Percentiles rank a stretch among this genome's conserved stretches.
These are phyloP conservation scores for Amblyteles armatorius DNA, from an alignment of 2,888 invertebrate genomes.

Conservation along the genomic window DNA sequence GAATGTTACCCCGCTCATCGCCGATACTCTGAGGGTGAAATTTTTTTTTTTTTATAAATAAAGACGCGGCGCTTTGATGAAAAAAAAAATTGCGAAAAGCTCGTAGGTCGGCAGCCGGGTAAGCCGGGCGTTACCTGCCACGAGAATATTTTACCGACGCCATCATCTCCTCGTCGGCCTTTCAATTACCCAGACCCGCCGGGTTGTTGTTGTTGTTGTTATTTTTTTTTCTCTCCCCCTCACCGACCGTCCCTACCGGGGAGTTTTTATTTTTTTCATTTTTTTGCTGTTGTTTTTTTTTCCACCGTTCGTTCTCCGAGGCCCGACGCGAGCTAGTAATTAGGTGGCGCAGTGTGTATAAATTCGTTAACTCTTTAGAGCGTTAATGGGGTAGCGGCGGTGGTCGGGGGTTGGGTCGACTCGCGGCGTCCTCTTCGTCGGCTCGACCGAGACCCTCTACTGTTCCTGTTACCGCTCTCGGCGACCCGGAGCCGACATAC, in stretches of 20 bases:
- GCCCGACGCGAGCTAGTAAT: constrained; percentile 72
- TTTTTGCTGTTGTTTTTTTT: not conserved
- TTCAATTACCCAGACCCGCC: constrained; percentile 72
- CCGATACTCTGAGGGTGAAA: constrained; percentile 1
- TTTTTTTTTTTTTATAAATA: too few relatives aligned
- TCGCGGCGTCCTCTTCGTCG: constrained; percentile 48
- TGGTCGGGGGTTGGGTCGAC: constrained; percentile 41
- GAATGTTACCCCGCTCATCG: constrained; percentile 33
- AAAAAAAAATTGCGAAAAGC: constrained; percentile 36
- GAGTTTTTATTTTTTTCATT: constrained; percentile 31
- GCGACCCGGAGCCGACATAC: not conserved
- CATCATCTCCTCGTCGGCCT: constrained; percentile 69
- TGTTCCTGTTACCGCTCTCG: constrained; percentile 34
- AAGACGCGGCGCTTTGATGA: constrained; percentile 1
- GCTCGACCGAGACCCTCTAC: constrained; percentile 54
- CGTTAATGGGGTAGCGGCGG: constrained; percentile 73
- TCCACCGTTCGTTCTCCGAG: constrained; percentile 48
- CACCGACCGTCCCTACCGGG: constrained; percentile 33
- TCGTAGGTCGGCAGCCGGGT: constrained; percentile 51
- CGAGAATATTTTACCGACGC: constrained; percentile 65
- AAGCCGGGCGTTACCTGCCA: constrained; percentile 66
- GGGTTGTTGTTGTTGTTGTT: constrained; percentile 49
- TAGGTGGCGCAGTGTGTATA: constrained; percentile 75
- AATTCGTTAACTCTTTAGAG: constrained; percentile 77
- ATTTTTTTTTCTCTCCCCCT: constrained; percentile 17